Base-by-base conservation (phyloP, 2,888 invertebrate species). In the Habrosyne pyritoides region DNA sequence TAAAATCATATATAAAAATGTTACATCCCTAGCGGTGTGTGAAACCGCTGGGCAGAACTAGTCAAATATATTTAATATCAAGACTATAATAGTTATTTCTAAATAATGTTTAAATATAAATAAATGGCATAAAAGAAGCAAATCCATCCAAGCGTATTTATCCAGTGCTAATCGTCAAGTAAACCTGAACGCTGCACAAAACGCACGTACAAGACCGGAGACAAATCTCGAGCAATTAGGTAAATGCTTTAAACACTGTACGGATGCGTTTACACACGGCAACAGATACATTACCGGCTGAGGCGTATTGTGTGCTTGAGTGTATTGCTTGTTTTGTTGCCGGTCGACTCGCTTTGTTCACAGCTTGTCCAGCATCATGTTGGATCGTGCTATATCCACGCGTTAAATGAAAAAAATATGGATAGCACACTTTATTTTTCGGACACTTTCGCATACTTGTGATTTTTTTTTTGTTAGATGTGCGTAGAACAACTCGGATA, bases 141-240 rank as follows among this genome's bases (percentile, higher is more conserved):
- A 24, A 24, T 24, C 24, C 24, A 24, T 6, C 8, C 18, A 2
- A 42, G 24, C 36, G 36, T 53, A 49, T 53, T 55, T 7, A 21
- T 7, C 33, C 21, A 52, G 52, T 28, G 21, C 21, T 30, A 42
- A 33, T n/a, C 2, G 42, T 14, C 14, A 47, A 14, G 46, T 53
- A 64, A 71, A 71, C 56, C 60, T 46, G 33, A 48, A 65, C 26
- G 21, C 28, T 10, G 30, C 50, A 28, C 21, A 7, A 10, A 10
- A 30, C 54, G 56, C 46, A 55, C 53, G 54, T 53, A 47, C 56
- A 18, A 42, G n/a, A 73, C 73, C 75, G 70, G 65, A 77, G 81
- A 83, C 79, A 80, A 83, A 82, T 82, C 81, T 80, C 56, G 61
- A 55, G 74, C 79, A 81, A 82, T 82, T 82, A 82, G 72, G 76